Base-by-base conservation (phyloP, 2,888 invertebrate genomes). In the Leptopilina syphax region DNA sequence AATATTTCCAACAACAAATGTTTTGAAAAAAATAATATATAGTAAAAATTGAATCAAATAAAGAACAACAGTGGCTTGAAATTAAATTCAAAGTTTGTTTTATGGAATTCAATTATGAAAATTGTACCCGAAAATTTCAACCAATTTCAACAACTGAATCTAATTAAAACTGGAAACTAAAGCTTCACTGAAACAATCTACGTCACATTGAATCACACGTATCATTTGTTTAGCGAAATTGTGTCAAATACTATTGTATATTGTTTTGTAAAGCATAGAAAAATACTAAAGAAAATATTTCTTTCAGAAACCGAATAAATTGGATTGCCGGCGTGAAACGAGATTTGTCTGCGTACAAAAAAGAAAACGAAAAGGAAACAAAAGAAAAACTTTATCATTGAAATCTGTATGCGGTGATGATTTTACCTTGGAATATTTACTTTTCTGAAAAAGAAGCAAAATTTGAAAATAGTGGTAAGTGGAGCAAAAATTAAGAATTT, bases 211-310 rank as follows among this genome's bases (percentile, higher is more conserved):
- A 63, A 63, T 63, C 8, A 63, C n/a, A 79, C 65, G 68, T 65
- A 77, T 77, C 77, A 63, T 79, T 8, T 60, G 9, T 65, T 8
- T 65, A 34, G 77, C 80, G 82, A 78, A 82, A 83, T 79, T 83
- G 79, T 83, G 82, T 82, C 80, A 83, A 82, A 65, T 34, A 34
- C 12, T 65, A 10, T 34, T 34, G 41, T 27, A 18, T 13, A 34
- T 44, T 65, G 12, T 50, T 50, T 50, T 50, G 50, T 50, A 50
- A 65, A 34, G 24, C 65, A 34, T 34, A 12, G 34, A 65, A 65
- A 65, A 44, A 44, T 8, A 44, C 34, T 65, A 34, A 34, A 65
- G 65, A 41, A 34, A 65, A 34, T 27, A 12, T 65, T 65, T 65
- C 24, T 65, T 34, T 65, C 27, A 65, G 65, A 24, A 63, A 27